A percentile compares a stretch with the other conserved stretches of the same genome.
Conservation (phyloP, 2,888 invertebrate genomes). For the Pharmacophagus antenor region DNA sequence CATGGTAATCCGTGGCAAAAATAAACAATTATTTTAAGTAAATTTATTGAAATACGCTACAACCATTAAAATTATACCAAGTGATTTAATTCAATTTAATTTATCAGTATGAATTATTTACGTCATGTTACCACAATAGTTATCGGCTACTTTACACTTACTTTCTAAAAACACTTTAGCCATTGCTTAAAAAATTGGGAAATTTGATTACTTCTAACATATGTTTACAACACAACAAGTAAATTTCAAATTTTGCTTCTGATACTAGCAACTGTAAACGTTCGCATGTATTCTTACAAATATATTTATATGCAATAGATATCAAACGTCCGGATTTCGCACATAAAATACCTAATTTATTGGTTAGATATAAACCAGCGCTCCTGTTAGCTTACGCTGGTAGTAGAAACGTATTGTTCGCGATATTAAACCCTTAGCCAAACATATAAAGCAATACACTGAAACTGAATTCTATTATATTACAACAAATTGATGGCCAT, state of each 20-base stretch:
- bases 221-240: no score
- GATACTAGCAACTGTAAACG: not conserved
- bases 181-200: no score
- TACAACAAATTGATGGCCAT: constrained; percentile 6
- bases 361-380: constrained; percentile 24
- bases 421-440: constrained; percentile 10
- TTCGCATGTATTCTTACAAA: not conserved
- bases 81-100: no score
- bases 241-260: not conserved
- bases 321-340: constrained; percentile 36
- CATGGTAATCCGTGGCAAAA: no score
- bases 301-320: constrained; percentile 27
- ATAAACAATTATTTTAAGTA: no score
- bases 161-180: no score
- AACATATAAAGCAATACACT: not conserved
- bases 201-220: no score
- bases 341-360: constrained; percentile 36
- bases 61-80: no score
- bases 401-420: constrained; percentile 17
- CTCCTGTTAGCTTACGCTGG: constrained; percentile 9
- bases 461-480: constrained; percentile 1
- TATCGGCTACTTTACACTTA: no score
- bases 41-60: no score
- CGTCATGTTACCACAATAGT: no score
- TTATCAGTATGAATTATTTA: no score